Evolutionary conservation across 2,113 vertebrate species (phyloP).

Genomic region (Pedionomus torquatus): DNA sequence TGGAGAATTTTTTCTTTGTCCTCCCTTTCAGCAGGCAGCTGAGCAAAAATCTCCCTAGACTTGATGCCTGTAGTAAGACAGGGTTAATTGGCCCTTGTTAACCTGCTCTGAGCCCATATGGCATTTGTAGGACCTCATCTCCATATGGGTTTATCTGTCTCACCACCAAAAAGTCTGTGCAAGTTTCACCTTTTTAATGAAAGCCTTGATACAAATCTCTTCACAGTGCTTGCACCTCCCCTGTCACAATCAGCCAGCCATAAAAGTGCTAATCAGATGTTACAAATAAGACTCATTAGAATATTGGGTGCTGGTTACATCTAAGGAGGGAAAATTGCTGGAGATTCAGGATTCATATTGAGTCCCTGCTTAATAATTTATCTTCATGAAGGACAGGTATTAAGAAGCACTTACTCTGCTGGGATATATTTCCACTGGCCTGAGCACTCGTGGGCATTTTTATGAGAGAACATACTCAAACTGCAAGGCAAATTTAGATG

Average conservation of each 20-base stretch:
- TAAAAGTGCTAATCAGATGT: background rate
- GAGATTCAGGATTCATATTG: background rate
- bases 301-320: background rate
- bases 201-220: background rate
- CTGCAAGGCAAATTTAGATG: background rate
- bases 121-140: background rate
- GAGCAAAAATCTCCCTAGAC: background rate
- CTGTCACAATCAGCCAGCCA: background rate
- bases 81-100: slow-evolving; percentile 7
- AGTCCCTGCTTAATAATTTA: background rate
- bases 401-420: background rate
- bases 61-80: background rate
- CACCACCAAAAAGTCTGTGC: background rate
- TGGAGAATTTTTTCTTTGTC: background rate
- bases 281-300: background rate
- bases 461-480: background rate
- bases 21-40: background rate
- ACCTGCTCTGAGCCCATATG: background rate
- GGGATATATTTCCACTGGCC: background rate
- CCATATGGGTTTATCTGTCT: background rate
- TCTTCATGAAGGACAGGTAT: background rate
- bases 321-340: background rate
- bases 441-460: background rate
- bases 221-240: background rate
- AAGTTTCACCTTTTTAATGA: background rate